phyloP scores from a whole-genome alignment of 2,797 vertebrate genomes.

The Zalophus californianus region DNA sequence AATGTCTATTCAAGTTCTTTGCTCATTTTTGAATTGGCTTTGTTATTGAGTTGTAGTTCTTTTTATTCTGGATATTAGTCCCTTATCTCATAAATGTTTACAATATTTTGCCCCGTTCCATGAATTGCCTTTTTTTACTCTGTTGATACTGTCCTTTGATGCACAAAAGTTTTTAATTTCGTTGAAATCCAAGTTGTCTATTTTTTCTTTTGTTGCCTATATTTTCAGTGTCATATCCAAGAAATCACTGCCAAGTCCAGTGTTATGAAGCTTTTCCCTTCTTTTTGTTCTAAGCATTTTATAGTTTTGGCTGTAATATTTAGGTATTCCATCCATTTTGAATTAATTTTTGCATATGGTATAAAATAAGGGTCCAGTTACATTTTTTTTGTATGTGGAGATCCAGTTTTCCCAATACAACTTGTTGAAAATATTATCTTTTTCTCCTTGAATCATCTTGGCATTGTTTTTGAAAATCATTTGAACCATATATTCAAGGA shows the following conservation, averaged over 20 bases:
- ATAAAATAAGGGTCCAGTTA: not conserved
- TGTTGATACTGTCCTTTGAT: not conserved
- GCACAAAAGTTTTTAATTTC: constrained; percentile 30
- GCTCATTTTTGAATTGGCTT: not conserved
- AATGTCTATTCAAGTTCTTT: not conserved
- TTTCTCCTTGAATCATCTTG: not conserved
- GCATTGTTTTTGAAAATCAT: not conserved
- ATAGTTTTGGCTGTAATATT: not conserved
- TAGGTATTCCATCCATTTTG: not conserved
- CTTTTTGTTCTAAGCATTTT: not conserved
- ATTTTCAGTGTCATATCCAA: not conserved
- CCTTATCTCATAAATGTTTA: not conserved
- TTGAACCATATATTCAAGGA: not conserved
- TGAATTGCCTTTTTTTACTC: not conserved
- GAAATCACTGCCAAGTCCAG: constrained; percentile 7
- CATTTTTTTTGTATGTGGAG: not conserved
- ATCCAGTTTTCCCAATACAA: not conserved
- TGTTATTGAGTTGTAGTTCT: constrained; percentile 8
- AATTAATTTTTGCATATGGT: not conserved
- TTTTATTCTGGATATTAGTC: constrained; percentile 20
- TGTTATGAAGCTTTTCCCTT: not conserved
- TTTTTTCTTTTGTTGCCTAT: not conserved
- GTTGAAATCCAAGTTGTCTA: not conserved
- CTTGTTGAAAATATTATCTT: not conserved
- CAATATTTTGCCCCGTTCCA: not conserved